Evolutionary conservation across 2,888 invertebrate species (phyloP).

Genomic region (Barypeithes pellucidus): DNA sequence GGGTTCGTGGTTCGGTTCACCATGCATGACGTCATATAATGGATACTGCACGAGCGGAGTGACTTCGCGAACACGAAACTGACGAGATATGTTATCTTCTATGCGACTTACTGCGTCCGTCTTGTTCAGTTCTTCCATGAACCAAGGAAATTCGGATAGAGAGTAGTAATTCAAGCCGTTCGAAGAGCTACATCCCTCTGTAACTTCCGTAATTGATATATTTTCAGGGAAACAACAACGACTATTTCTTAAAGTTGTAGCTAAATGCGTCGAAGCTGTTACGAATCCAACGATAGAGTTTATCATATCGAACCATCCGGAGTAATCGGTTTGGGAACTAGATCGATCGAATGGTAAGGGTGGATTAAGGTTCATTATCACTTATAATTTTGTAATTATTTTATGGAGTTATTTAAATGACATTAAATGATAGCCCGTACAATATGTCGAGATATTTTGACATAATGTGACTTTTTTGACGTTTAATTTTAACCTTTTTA

Average conservation of each 20-base stretch:
- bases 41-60: slow-evolving; percentile 29
- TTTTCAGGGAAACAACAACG: slow-evolving; percentile 27
- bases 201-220: slow-evolving; percentile 1
- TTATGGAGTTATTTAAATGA: slow-evolving; percentile 1
- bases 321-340: slow-evolving; percentile 29
- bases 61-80: neutral
- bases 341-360: slow-evolving; percentile 37
- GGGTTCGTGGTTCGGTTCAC: slow-evolving; percentile 40
- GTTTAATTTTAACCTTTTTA: neutral
- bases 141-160: slow-evolving; percentile 41
- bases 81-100: neutral
- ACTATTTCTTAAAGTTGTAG: slow-evolving; percentile 29
- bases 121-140: slow-evolving; percentile 8
- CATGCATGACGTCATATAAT: slow-evolving; percentile 1
- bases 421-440: neutral
- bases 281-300: slow-evolving; percentile 47
- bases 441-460: slow-evolving; percentile 1
- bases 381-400: slow-evolving; percentile 35
- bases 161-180: neutral
- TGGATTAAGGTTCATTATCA: slow-evolving; percentile 34
- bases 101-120: neutral
- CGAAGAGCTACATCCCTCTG: neutral
- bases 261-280: slow-evolving; percentile 46
- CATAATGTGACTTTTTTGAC: neutral
- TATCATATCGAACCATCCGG: slow-evolving; percentile 48